Conservation (phyloP, 1,140 invertebrate species). For the Sminthurides bifidus region DNA sequence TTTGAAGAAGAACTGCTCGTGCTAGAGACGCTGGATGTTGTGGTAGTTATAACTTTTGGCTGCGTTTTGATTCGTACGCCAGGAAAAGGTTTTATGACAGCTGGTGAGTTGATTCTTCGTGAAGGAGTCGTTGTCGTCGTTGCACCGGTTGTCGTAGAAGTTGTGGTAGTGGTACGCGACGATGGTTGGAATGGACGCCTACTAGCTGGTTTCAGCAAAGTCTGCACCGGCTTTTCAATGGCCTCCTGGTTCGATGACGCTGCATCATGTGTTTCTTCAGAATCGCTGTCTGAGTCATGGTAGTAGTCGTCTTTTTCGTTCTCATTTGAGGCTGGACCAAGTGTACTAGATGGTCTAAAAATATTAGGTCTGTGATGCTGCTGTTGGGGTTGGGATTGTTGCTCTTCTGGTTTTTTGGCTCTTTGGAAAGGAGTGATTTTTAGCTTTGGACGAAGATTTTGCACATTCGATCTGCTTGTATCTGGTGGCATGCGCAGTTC, state of each 20-base stretch:
- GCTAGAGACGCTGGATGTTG: slow-evolving; percentile 33
- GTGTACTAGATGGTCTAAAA: too few relatives aligned
- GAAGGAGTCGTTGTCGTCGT: not conserved
- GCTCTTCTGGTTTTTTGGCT: not conserved
- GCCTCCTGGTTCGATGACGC: not conserved
- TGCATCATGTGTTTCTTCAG: slow-evolving; percentile 1
- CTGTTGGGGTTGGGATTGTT: slow-evolving; percentile 12
- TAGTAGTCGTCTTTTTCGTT: not conserved
- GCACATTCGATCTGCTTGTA: slow-evolving; percentile 29
- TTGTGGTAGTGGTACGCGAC: not conserved
- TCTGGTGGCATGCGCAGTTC: slow-evolving; percentile 24
- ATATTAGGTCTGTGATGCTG: not conserved
- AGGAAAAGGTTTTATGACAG: slow-evolving; percentile 8
- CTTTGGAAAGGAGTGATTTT: not conserved
- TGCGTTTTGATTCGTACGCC: slow-evolving; percentile 5
- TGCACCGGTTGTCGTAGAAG: slow-evolving; percentile 29
- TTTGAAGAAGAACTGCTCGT: slow-evolving; percentile 31
- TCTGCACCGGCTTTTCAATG: not conserved
- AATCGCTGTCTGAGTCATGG: not conserved
- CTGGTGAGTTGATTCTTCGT: not conserved
- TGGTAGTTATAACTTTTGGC: slow-evolving; percentile 30
- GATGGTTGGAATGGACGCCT: not conserved
- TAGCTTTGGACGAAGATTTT: not conserved
- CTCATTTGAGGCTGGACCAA: not conserved
- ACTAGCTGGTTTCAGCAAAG: not conserved